Conservation (phyloP, 2,888 invertebrate genomes). For the Amphipoea oculea region DNA sequence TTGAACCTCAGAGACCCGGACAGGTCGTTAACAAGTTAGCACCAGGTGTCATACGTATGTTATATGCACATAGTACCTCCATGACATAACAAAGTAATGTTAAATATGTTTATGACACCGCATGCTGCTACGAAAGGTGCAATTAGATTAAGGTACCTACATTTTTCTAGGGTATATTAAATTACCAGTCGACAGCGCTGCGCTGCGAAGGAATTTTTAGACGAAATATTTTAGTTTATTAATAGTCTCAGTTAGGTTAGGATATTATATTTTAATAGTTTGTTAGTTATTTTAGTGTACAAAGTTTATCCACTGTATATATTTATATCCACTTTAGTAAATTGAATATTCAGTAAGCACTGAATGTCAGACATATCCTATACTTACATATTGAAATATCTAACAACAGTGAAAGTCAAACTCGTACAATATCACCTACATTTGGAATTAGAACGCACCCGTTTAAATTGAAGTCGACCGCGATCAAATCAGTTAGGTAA, state of each 20-base stretch:
- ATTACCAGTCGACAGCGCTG: background rate
- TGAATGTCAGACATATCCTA: background rate
- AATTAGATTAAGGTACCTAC: background rate
- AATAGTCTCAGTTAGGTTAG: background rate
- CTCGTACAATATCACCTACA: background rate
- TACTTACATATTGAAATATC: background rate
- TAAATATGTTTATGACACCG: conserved; percentile 1
- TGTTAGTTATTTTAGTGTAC: background rate
- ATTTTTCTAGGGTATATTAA: background rate
- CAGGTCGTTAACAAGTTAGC: conserved; percentile 20
- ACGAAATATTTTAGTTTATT: background rate
- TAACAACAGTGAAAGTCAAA: background rate
- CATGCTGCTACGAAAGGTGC: background rate
- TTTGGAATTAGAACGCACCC: background rate
- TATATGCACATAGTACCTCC: background rate
- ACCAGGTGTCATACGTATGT: conserved; percentile 3
- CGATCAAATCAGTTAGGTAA: background rate
- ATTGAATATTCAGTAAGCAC: background rate
- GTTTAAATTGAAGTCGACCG: background rate
- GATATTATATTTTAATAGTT: background rate
- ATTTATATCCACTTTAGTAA: background rate
- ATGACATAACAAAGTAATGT: background rate
- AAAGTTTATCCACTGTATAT: background rate
- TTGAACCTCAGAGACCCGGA: background rate
- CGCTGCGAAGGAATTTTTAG: background rate